Conservation (phyloP, 2,888 invertebrate genomes). For the Anaspis maculata region DNA sequence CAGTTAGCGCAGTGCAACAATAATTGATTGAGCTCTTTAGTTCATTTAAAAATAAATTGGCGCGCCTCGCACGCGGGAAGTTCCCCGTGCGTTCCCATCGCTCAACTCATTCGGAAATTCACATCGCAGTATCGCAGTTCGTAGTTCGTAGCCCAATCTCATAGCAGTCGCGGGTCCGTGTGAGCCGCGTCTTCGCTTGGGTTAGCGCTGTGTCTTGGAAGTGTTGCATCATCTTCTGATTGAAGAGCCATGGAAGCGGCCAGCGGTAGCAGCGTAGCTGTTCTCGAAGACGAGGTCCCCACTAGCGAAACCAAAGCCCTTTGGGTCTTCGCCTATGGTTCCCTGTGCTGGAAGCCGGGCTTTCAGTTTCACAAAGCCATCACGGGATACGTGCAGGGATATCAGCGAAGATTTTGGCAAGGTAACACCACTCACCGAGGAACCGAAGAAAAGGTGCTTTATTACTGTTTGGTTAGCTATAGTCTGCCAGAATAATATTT, state of each 20-base stretch:
- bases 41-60: conserved; percentile 11
- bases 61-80: conserved; percentile 10
- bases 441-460: conserved; percentile 57
- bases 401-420: conserved; percentile 85
- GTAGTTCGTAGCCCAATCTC: too few relatives aligned
- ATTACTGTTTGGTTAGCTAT: too few relatives aligned
- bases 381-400: conserved; percentile 77
- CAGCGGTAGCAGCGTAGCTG: conserved; percentile 14
- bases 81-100: too few relatives aligned
- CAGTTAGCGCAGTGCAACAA: too few relatives aligned
- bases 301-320: conserved; percentile 45
- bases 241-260: conserved; percentile 4
- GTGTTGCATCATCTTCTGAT: conserved; percentile 11
- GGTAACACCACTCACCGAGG: conserved; percentile 77
- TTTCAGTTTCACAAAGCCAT: conserved; percentile 74
- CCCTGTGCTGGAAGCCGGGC: conserved; percentile 91
- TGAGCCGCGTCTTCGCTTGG: too few relatives aligned
- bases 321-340: conserved; percentile 96
- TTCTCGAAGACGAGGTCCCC: conserved; percentile 30
- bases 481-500: too few relatives aligned
- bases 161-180: too few relatives aligned
- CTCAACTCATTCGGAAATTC: too few relatives aligned
- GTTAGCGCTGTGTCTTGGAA: conserved; percentile 10
- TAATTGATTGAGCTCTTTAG: too few relatives aligned
- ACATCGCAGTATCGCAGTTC: too few relatives aligned